These are phyloP conservation scores for Acridotheres tristis DNA, from an alignment of 2,797 vertebrate species.

Conservation along the genomic window DNA sequence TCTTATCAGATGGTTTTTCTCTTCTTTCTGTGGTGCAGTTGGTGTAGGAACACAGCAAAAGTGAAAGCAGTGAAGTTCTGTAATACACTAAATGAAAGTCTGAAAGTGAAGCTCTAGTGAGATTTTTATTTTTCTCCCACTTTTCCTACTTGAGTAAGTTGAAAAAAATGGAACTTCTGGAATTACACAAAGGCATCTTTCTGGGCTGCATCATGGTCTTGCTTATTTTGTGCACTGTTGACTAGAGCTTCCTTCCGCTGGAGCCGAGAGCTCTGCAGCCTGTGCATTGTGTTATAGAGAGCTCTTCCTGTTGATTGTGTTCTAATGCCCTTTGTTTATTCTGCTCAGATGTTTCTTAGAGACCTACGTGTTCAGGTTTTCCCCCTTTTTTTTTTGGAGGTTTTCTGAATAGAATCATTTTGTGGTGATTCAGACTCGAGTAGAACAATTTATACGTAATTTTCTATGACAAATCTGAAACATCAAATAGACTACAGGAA, in stretches of 20 bases:
- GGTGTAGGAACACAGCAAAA: not conserved
- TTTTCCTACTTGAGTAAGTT: not conserved
- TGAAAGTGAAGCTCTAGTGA: not conserved
- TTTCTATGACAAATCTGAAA: not conserved
- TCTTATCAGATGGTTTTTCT: not conserved
- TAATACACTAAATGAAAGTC: not conserved
- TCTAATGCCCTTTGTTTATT: conserved; percentile 73
- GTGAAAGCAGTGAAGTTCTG: not conserved
- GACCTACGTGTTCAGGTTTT: conserved; percentile 15
- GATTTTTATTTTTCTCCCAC: not conserved
- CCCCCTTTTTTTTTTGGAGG: not conserved
- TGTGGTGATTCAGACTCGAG: not conserved
- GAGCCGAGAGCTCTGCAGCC: conserved; percentile 25
- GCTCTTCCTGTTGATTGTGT: conserved; percentile 77
- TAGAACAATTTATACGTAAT: not conserved
- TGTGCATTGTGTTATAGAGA: conserved; percentile 64
- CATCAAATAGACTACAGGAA: not conserved
- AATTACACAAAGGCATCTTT: not conserved
- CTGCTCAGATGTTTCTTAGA: conserved; percentile 67
- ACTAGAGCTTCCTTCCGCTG: conserved; percentile 60
- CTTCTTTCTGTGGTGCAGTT: not conserved
- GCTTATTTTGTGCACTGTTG: conserved; percentile 28
- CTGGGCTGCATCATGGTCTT: not conserved
- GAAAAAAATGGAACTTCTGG: not conserved
- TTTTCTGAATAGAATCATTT: not conserved